Base-by-base conservation (phyloP, 2,797 vertebrate species). In the Gymnothorax javanicus region DNA sequence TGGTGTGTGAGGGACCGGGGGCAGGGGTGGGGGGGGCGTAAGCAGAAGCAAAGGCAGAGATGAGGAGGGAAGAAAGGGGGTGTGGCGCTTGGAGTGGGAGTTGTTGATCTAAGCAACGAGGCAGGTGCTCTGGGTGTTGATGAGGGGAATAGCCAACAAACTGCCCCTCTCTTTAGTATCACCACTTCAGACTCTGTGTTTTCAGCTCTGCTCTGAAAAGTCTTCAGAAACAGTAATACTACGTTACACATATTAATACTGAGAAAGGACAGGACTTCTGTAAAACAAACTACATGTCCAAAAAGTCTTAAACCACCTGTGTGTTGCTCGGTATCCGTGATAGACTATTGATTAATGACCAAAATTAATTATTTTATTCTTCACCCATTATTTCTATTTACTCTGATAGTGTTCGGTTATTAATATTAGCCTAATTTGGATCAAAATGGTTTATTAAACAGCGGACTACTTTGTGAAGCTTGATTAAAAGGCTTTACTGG, bases 1-100 rank as follows among this genome's bases (percentile, higher is more conserved):
- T 91, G 90, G 87, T 90, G 82, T 50, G 77, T 86, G 43, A 73
- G 82, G 82, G 79, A 87, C 86, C 64, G 82, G 64, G 85, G 85
- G 75, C 43, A 1, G 60, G 71, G 79, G 82, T 73, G 87, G 50
- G 27, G 56, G 58, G 73, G 73, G 85, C 0, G 84, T 43, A 4
- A 64, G 60, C 6, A 23, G 73, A 11, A 50, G 75, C 9, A 17
- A 50, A 25, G 86, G 73, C 27, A 50, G 75, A 54, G 75, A 20
- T 11, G 73, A 7, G 43, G 20, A 3, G 77, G 17, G 77, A 8
- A 8, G 43, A 8, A 52, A 0, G 50, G 43, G 7, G 43, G 20
- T 2, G 50, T 1, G 1, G 11, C 13, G 27, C 15, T 15, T 1
- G 20, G 20, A 52, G 52, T 13, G 17, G 77, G 54, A 9, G 77